phyloP scores from a whole-genome alignment of 2,113 vertebrate species.

The Microtus richardsoni region DNA sequence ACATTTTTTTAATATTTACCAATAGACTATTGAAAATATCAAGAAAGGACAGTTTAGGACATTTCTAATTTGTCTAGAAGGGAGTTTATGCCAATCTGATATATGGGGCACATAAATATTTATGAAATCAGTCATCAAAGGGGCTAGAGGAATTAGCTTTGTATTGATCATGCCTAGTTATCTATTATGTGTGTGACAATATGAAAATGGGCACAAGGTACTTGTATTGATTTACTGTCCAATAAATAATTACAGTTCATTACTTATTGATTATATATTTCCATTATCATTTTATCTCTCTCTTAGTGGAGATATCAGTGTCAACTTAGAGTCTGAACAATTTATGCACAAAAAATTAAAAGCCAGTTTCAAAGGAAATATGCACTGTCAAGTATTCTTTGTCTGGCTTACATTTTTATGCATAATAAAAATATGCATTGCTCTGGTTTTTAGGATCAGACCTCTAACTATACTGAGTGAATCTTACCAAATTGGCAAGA shows the following conservation, averaged over 20 bases:
- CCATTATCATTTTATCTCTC: conserved; percentile 77
- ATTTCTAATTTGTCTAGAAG: conserved; percentile 62
- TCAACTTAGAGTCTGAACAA: conserved; percentile 69
- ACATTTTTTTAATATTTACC: background rate
- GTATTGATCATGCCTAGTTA: conserved; percentile 83
- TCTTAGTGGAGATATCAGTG: conserved; percentile 67
- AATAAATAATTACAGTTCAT: conserved; percentile 85
- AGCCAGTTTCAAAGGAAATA: conserved; percentile 29
- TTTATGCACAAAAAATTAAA: conserved; percentile 71
- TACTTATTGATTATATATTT: conserved; percentile 84
- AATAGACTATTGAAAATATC: background rate
- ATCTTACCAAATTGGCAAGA: background rate
- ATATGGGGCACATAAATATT: conserved; percentile 80
- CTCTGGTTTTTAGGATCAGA: background rate
- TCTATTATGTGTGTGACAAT: conserved; percentile 84
- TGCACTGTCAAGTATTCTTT: background rate
- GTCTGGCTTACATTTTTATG: background rate
- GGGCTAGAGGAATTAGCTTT: conserved; percentile 80
- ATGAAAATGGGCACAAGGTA: conserved; percentile 81
- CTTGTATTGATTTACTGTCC: conserved; percentile 83
- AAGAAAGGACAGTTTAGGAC: background rate
- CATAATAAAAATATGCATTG: background rate
- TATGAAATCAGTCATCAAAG: conserved; percentile 79
- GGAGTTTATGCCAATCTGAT: conserved; percentile 67
- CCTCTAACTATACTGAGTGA: background rate